Percentiles rank a stretch among this genome's conserved stretches.
Conservation (phyloP, 2,113 vertebrate genomes). For the Paracanthobrama guichenoti region DNA sequence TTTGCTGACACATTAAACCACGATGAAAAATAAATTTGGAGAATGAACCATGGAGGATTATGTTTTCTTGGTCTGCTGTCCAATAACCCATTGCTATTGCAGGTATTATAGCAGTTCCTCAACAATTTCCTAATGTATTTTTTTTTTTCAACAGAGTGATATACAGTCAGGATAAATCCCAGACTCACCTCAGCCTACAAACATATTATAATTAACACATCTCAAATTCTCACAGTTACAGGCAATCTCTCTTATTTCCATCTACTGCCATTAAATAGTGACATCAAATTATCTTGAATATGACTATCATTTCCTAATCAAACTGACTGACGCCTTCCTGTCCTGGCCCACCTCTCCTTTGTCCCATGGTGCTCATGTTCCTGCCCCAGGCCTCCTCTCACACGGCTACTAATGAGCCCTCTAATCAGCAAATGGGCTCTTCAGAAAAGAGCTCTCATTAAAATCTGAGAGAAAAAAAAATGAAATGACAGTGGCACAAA, state of each 20-base stretch:
- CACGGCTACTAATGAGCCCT: constrained; percentile 33
- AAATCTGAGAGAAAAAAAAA: constrained; percentile 32
- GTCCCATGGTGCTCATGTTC: not conserved
- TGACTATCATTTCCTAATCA: constrained; percentile 12
- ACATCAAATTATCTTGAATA: not conserved
- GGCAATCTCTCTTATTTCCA: not conserved
- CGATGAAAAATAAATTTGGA: not conserved
- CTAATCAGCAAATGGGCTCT: constrained; percentile 22
- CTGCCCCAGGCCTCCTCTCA: not conserved
- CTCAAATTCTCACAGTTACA: not conserved
- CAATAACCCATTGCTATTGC: not conserved
- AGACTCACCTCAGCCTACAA: not conserved
- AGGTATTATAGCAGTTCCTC: not conserved
- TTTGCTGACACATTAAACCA: constrained; percentile 9
- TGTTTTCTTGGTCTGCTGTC: not conserved
- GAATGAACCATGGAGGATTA: not conserved
- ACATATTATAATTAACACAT: not conserved
- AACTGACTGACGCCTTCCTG: not conserved
- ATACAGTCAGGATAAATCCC: not conserved
- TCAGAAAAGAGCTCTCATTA: constrained; percentile 42
- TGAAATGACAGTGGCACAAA: constrained; percentile 22
- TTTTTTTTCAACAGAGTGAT: not conserved
- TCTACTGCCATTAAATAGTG: constrained; percentile 12
- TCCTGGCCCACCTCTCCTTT: not conserved
- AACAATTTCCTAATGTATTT: not conserved